Evolutionary conservation across 1,140 invertebrate genomes (phyloP).

Genomic region (Holcopasites calliopsidis): DNA sequence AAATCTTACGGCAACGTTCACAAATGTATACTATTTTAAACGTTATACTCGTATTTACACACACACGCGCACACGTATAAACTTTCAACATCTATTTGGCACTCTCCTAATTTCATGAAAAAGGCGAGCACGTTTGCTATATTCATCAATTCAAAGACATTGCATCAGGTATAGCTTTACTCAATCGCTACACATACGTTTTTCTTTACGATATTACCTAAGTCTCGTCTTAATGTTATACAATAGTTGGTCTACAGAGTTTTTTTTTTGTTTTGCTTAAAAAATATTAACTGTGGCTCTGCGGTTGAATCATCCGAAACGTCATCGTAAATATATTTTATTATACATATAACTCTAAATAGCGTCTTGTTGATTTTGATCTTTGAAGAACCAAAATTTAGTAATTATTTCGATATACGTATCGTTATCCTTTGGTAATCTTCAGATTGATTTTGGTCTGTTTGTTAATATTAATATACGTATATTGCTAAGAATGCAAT

Average conservation of each 20-base stretch:
- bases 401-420: neutral
- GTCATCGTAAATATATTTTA: constrained; percentile 40
- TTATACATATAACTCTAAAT: neutral
- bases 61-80: constrained; percentile 63
- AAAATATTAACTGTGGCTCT: constrained; percentile 50
- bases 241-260: constrained; percentile 62
- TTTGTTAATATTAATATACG: neutral
- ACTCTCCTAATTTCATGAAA: constrained; percentile 70
- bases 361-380: neutral
- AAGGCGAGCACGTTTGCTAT: constrained; percentile 73
- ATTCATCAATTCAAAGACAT: constrained; percentile 77
- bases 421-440: neutral
- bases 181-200: constrained; percentile 48
- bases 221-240: too few species aligned
- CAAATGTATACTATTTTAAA: constrained; percentile 18
- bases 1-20: constrained; percentile 50
- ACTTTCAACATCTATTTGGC: constrained; percentile 73
- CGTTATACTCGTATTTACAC: constrained; percentile 35
- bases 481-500: constrained; percentile 1
- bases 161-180: constrained; percentile 69
- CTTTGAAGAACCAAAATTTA: constrained; percentile 22
- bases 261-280: constrained; percentile 46
- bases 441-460: constrained; percentile 19
- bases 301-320: constrained; percentile 33
- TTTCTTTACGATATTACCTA: constrained; percentile 33